Conservation (phyloP, 1,140 invertebrate genomes). For the Dinoponera quadriceps region DNA sequence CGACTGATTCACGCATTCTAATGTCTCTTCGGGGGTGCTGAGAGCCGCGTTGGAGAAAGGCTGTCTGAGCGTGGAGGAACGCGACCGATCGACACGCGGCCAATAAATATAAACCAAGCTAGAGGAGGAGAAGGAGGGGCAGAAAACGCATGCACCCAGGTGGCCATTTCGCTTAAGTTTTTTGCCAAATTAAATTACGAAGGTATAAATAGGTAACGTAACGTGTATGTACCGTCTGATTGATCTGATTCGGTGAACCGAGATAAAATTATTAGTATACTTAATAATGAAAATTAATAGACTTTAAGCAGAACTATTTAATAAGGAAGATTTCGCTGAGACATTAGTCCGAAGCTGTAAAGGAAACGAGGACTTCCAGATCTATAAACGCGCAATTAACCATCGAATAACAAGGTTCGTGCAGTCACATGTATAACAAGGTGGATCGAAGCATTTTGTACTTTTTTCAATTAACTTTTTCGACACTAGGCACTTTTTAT, state of each 20-base stretch:
- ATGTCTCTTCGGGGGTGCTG: slow-evolving; percentile 39
- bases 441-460: no score
- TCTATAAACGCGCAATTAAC: no score
- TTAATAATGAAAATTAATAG: background rate
- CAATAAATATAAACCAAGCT: slow-evolving; percentile 71
- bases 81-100: slow-evolving; percentile 52
- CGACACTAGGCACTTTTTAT: no score
- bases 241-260: no score
- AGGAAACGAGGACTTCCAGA: no score
- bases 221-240: background rate
- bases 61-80: slow-evolving; percentile 32
- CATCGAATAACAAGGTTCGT: no score
- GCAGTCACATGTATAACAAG: no score
- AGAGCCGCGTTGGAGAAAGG: slow-evolving; percentile 43
- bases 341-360: no score
- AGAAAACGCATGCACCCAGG: slow-evolving; percentile 42
- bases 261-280: background rate
- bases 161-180: background rate
- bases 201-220: background rate
- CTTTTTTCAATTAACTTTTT: no score
- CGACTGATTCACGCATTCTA: slow-evolving; percentile 63
- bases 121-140: background rate
- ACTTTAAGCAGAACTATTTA: no score
- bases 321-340: no score
- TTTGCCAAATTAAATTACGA: slow-evolving; percentile 9